Base-by-base conservation (phyloP, 1,140 invertebrate genomes). In the Brachionus manjavacas region DNA sequence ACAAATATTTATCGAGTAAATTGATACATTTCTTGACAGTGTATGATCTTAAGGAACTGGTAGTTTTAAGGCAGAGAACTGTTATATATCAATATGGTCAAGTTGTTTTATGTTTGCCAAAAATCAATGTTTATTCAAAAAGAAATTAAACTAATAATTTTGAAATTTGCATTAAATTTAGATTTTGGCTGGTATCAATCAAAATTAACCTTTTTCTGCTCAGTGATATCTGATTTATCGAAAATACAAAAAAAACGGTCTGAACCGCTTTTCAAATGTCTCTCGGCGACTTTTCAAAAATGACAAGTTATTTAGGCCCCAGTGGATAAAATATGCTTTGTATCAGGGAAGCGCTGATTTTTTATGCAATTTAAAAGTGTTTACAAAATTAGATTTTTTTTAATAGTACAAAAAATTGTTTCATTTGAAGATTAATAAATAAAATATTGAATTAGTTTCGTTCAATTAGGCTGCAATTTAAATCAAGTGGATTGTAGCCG, bases 151-250 rank as follows among this genome's bases (percentile, higher is more conserved):
- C 28, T 68, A 66, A 66, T 66, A 66, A 66, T 68, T 68, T 68
- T 68, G 66, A 68, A 68, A 68, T 68, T 68, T 68, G 66, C 66
- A 68, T 68, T 68, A 31, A 68, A 35, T 68, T 31, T 68, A 31
- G 66, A 68, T 68, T 31, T 68, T 68, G 28, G 25, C 25, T 68
- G 66, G 31, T 68, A 68, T 68, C 25, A 68, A 68, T 68, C 60
- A 68, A 68, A 68, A 68, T 68, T 68, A 68, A 68, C 66, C 66
- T 68, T 68, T 68, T 31, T 68, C 14, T 31, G 12, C 39, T 68
- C 66, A 60, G 52, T 60, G n/a, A 23, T 60, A 60, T 60, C 52
- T 60, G 52, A 60, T 60, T 60, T 60, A 60, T 60, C 46, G 12
- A 35, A 35, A 35, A 35, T 35, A 35, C 31, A 35, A n/a, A 46